Percentiles rank a stretch among this genome's conserved stretches.
phyloP scores from a whole-genome alignment of 2,797 vertebrate genomes.

The Sorex maritimensis region DNA sequence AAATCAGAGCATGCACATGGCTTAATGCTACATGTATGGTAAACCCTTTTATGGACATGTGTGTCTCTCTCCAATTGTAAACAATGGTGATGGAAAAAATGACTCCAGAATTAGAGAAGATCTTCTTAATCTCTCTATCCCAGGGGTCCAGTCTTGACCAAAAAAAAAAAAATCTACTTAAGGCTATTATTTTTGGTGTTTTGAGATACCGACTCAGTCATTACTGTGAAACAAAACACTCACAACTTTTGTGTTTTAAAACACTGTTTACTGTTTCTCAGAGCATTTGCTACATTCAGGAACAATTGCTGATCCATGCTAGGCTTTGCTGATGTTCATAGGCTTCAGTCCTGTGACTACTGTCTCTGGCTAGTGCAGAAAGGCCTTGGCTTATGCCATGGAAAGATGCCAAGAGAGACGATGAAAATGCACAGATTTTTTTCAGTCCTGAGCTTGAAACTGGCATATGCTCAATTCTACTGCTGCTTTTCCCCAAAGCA shows the following conservation, averaged over 20 bases:
- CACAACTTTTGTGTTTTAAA: background rate
- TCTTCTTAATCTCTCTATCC: background rate
- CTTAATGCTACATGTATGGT: background rate
- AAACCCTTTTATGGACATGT: background rate
- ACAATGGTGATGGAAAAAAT: background rate
- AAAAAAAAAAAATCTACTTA: background rate
- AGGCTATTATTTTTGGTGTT: background rate
- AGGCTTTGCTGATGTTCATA: fast-evolving
- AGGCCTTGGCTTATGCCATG: background rate
- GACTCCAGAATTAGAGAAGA: background rate
- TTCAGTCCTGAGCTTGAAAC: background rate
- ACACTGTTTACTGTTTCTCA: background rate
- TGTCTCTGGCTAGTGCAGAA: background rate
- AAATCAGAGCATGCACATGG: background rate
- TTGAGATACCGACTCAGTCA: constrained; percentile 1
- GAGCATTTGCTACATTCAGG: background rate
- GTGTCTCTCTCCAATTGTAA: background rate
- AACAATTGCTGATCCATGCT: background rate
- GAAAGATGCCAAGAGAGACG: background rate
- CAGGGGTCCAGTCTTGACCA: background rate
- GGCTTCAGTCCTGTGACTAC: background rate
- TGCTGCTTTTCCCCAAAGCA: background rate
- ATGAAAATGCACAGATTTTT: background rate
- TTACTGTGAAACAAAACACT: constrained; percentile 2
- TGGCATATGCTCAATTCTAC: background rate